Conservation (phyloP, 2,113 vertebrate genomes). For the Amazona guildingii region DNA sequence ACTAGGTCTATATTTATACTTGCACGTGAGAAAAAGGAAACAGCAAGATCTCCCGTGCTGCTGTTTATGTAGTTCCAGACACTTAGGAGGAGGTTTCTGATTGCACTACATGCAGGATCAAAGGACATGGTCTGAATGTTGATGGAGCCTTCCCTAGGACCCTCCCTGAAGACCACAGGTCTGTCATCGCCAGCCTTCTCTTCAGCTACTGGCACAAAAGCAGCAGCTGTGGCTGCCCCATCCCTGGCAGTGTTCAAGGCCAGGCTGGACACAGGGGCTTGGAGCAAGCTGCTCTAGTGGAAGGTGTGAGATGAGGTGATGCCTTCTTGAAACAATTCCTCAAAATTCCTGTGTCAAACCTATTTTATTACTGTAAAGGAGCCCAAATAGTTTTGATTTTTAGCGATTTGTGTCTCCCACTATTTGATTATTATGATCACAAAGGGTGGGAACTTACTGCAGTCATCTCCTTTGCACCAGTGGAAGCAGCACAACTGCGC, state of each 20-base stretch:
- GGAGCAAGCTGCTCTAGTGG: not conserved
- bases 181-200: accelerated
- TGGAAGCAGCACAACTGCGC: not conserved
- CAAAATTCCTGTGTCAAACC: not conserved
- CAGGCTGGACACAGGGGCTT: not conserved
- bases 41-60: not conserved
- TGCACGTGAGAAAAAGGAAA: not conserved
- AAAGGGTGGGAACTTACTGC: not conserved
- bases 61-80: accelerated
- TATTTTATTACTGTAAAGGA: not conserved
- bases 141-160: not conserved
- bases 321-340: not conserved
- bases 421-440: constrained; percentile 53
- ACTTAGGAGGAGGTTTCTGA: not conserved
- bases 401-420: not conserved
- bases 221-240: not conserved
- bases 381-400: constrained; percentile 33
- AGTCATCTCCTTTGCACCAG: constrained; percentile 1
- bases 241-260: not conserved
- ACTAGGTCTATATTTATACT: constrained; percentile 1
- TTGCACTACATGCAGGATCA: accelerated
- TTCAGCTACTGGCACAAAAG: not conserved
- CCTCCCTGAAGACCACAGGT: accelerated
- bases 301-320: not conserved
- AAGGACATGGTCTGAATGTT: too few relatives aligned